A percentile compares a stretch with the other conserved stretches of the same genome.
phyloP scores from a whole-genome alignment of 2,797 vertebrate genomes.

The Phrynocephalus forsythii region DNA sequence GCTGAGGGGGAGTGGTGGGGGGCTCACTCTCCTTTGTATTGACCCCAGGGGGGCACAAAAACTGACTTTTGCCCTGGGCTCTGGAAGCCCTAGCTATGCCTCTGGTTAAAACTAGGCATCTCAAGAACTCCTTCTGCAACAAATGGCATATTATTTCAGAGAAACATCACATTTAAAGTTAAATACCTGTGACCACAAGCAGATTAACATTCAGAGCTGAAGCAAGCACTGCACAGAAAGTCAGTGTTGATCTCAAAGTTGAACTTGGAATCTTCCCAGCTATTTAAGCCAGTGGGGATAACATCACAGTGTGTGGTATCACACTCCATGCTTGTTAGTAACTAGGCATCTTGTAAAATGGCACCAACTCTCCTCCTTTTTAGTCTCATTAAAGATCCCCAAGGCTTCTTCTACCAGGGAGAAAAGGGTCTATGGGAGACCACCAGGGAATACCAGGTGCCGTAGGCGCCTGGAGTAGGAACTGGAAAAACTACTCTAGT shows the following conservation, averaged over 20 bases:
- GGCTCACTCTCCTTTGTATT: too few species aligned
- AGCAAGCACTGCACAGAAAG: background rate
- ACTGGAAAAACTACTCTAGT: too few species aligned
- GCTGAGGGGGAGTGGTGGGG: too few species aligned
- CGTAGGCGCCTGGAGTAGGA: too few species aligned
- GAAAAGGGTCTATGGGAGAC: too few species aligned
- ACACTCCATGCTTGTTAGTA: background rate
- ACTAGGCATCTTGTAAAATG: background rate
- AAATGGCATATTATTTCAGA: background rate
- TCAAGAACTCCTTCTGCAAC: background rate
- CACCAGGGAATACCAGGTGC: too few species aligned
- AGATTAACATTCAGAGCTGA: background rate
- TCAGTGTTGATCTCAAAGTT: background rate
- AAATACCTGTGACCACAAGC: background rate
- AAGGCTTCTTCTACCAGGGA: background rate
- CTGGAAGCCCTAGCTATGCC: too few species aligned
- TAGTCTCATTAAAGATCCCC: background rate
- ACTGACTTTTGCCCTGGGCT: too few species aligned
- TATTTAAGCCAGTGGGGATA: background rate
- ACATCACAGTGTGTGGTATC: background rate
- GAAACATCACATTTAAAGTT: background rate
- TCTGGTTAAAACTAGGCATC: background rate
- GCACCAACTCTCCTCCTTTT: background rate
- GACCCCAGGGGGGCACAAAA: too few species aligned
- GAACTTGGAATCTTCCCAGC: background rate